A percentile compares a stretch with the other conserved stretches of the same genome.
Conservation (phyloP, 2,797 vertebrate species). For the Sebastes taczanowskii region DNA sequence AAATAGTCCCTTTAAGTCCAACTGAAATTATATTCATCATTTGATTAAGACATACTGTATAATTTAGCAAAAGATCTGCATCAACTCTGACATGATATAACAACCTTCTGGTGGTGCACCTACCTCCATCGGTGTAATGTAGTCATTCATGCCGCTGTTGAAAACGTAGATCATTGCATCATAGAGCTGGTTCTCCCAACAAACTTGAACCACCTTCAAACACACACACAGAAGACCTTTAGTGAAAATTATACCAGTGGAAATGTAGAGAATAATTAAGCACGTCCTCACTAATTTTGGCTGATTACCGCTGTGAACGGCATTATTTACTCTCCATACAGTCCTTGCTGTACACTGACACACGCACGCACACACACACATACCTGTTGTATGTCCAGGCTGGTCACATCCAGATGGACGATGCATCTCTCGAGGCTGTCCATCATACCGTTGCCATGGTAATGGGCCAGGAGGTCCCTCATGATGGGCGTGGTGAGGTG, state of each 20-base stretch:
- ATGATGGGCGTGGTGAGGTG: conserved; percentile 93
- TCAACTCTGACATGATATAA: background rate
- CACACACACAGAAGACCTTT: background rate
- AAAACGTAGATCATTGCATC: conserved; percentile 98
- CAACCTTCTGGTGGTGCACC: background rate
- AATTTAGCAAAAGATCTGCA: background rate
- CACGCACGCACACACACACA: conserved; percentile 63
- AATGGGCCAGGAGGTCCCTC: conserved; percentile 94
- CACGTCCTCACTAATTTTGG: background rate
- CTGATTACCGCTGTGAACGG: background rate
- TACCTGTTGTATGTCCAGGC: conserved; percentile 96
- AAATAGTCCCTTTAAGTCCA: background rate
- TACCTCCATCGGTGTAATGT: conserved; percentile 97
- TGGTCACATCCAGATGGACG: conserved; percentile 97
- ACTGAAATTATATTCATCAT: background rate
- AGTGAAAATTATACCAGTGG: background rate
- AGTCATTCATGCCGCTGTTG: conserved; percentile 97
- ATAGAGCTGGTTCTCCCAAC: conserved; percentile 94
- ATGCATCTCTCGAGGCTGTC: conserved; percentile 95
- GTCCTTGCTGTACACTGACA: background rate
- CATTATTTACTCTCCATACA: background rate
- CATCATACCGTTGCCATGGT: conserved; percentile 93
- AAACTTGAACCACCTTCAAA: conserved; percentile 91
- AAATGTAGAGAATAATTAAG: background rate
- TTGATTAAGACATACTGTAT: background rate